Conservation (phyloP, 2,888 invertebrate genomes). For the Tuta absoluta region DNA sequence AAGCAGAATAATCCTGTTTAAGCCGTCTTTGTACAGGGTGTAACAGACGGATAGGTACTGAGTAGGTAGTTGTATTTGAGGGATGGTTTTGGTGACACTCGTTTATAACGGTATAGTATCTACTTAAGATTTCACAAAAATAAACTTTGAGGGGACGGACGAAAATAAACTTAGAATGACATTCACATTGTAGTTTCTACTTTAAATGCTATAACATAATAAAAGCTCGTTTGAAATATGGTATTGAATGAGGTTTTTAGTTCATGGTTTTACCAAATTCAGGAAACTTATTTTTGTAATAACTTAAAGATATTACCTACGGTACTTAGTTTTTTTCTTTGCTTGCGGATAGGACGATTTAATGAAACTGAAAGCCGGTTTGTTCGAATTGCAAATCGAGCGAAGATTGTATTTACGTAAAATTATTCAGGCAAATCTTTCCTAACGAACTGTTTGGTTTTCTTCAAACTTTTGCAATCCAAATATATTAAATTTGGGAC, state of each 20-base stretch:
- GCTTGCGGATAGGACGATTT: not conserved
- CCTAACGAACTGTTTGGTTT: constrained; percentile 74
- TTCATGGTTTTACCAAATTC: no score
- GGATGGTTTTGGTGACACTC: not conserved
- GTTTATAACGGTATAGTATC: no score
- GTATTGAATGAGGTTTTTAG: no score
- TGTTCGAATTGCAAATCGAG: constrained; percentile 70
- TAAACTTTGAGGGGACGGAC: no score
- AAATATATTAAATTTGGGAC: constrained; percentile 51
- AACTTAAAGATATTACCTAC: no score
- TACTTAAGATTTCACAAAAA: no score
- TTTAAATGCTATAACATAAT: no score
- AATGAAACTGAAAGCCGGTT: constrained; percentile 32
- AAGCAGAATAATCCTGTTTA: not conserved
- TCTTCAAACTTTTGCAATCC: constrained; percentile 62
- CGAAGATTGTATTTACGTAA: constrained; percentile 68
- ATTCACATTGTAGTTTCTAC: not conserved
- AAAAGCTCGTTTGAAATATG: no score
- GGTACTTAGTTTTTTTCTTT: not conserved
- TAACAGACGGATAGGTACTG: not conserved
- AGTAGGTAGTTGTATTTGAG: not conserved
- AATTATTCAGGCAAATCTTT: constrained; percentile 70
- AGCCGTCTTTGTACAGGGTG: not conserved
- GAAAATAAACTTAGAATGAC: no score
- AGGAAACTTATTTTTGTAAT: no score